phyloP scores from a whole-genome alignment of 2,113 vertebrate genomes.

The Chloroceryle aenea region DNA sequence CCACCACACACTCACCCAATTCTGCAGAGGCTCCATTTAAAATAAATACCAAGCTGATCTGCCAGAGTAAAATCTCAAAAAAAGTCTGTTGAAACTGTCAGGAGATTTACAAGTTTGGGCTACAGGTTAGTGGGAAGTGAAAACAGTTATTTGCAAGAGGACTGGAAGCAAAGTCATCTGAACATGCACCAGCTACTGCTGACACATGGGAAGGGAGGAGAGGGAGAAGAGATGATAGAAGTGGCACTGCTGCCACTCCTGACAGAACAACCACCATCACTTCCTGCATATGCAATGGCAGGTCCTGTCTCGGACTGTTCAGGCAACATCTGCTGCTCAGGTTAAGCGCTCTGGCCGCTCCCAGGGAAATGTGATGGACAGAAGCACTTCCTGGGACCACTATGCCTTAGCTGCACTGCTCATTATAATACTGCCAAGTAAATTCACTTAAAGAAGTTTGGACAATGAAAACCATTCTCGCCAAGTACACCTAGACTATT shows the following conservation, averaged over 20 bases:
- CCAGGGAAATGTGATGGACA: fast-evolving
- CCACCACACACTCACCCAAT: neutral
- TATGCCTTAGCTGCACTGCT: neutral
- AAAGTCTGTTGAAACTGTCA: neutral
- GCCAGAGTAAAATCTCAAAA: neutral
- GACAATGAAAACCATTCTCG: neutral
- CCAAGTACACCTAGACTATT: neutral
- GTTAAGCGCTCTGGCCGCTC: neutral
- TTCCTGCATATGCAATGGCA: fast-evolving
- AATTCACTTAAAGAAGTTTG: neutral
- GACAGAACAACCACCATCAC: neutral
- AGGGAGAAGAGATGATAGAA: neutral
- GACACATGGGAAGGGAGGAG: fast-evolving
- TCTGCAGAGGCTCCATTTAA: neutral
- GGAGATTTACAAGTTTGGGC: neutral
- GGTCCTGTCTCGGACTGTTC: neutral
- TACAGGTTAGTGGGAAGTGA: neutral
- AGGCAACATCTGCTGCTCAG: neutral
- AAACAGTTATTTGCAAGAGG: neutral
- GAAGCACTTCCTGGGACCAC: neutral
- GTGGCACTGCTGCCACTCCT: neutral
- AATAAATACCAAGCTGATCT: neutral
- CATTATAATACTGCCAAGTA: neutral
- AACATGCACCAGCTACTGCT: neutral
- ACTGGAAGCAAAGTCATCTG: neutral